A percentile compares a stretch with the other conserved stretches of the same genome.
Evolutionary conservation across 1,140 invertebrate species (phyloP).

Genomic region (Lineus longissimus): DNA sequence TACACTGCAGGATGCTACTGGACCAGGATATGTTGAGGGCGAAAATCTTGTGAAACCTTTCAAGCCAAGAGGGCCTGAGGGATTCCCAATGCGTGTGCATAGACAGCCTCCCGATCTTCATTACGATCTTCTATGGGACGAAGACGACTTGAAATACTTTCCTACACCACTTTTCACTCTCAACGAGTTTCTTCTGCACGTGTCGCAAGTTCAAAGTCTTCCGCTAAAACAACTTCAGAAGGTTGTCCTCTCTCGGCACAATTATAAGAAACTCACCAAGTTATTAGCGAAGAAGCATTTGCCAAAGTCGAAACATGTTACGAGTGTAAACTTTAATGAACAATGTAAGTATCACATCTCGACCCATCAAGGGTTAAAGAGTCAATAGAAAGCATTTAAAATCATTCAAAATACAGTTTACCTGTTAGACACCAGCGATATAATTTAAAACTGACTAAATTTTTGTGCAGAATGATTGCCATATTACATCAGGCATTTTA

Average conservation of each 20-base stretch:
- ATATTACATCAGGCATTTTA: too few species aligned
- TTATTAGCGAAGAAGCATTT: constrained; percentile 28
- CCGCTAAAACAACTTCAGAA: constrained; percentile 30
- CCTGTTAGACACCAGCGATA: too few species aligned
- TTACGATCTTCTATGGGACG: constrained; percentile 24
- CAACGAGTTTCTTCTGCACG: constrained; percentile 39
- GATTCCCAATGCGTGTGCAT: constrained; percentile 32
- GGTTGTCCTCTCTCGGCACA: constrained; percentile 40
- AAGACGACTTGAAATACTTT: constrained; percentile 39
- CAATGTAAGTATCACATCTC: background rate
- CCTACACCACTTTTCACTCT: constrained; percentile 43
- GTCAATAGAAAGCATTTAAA: too few species aligned
- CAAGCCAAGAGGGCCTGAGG: constrained; percentile 43
- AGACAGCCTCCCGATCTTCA: constrained; percentile 29
- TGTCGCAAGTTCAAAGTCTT: constrained; percentile 30
- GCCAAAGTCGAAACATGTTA: background rate
- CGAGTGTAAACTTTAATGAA: constrained; percentile 6
- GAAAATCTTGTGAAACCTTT: constrained; percentile 40
- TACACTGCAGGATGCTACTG: too few species aligned
- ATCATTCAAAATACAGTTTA: too few species aligned
- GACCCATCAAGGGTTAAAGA: too few species aligned
- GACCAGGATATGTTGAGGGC: constrained; percentile 45
- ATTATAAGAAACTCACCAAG: constrained; percentile 46
- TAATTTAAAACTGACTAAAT: too few species aligned
- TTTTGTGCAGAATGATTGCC: too few species aligned